Base-by-base conservation (phyloP, 2,888 invertebrate genomes). In the Cheilosia variabilis region DNA sequence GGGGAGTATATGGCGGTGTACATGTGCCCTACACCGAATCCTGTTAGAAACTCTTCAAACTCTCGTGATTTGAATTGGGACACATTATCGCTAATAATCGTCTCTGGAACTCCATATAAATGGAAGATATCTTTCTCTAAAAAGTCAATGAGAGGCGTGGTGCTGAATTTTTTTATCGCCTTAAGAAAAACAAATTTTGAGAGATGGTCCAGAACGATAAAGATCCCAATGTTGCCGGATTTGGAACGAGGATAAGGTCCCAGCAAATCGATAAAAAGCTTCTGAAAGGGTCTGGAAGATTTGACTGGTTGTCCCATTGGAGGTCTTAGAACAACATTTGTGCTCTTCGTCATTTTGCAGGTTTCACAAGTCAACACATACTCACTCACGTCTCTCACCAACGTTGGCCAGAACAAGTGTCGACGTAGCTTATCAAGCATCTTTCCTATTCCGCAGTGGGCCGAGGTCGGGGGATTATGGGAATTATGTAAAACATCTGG, bases 71-170 rank as follows among this genome's bases (percentile, higher is more conserved):
- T 82, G 19, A 87, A 87, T 71, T 87, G 82, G 5, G 65, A 47
- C 7, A 78, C 82, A 41, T 87, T 87, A 50, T 82, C 82, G 0
- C 82, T 80, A 2, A 80, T 27, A 4, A 72, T 34, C 6, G 47
- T 41, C 55, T 87, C 87, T 4, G 87, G 79, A 3, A 83, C 76
- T 17, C 87, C 82, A 71, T 78, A 87, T 2, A 69, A 43, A n/a
- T 75, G 73, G 15, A 83, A 83, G 0, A 86, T 27, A 4, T 45
- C 65, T 3, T 76, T 31, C 57, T 87, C 73, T 9, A 87, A 15
- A 57, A 65, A 86, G 0, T 63, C 45, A 10, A 50, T 10, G 2
- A 79, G 60, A 15, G 58, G 62, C n/a, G 37, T 55, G 0, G 71
- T 24, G 10, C 55, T 57, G 19, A 75, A 71, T 10, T 66, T 78